These are phyloP conservation scores for Falco columbarius DNA, from an alignment of 2,797 vertebrate genomes.

Conservation along the genomic window DNA sequence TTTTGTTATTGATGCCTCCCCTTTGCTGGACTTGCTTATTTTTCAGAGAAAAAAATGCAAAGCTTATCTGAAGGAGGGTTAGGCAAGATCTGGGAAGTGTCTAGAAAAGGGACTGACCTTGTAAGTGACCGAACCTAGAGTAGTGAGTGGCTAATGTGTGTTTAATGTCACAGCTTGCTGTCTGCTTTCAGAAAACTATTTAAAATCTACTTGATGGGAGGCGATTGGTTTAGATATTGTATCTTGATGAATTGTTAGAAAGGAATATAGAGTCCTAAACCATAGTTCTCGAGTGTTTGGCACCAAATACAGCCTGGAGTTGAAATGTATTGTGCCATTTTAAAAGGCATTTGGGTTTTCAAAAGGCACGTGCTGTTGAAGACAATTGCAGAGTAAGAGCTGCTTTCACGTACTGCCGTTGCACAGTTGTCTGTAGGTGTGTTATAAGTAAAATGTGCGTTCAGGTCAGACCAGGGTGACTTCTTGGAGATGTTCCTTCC, in stretches of 20 bases:
- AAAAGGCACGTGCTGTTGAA: not conserved
- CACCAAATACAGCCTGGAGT: not conserved
- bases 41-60: not conserved
- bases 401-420: not conserved
- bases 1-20: not conserved
- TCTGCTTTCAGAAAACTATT: not conserved
- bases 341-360: not conserved
- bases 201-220: not conserved
- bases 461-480: not conserved
- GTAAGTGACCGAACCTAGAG: not conserved
- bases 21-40: not conserved
- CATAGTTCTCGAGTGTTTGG: not conserved
- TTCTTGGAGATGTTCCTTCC: not conserved
- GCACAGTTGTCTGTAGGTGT: not conserved
- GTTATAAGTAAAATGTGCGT: not conserved
- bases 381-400: not conserved
- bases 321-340: not conserved
- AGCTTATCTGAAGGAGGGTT: not conserved
- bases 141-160: not conserved
- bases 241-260: not conserved
- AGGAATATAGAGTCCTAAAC: not conserved
- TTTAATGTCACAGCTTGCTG: not conserved
- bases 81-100: not conserved
- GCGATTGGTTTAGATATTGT: not conserved
- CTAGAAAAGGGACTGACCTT: not conserved